phyloP scores from a whole-genome alignment of 2,113 vertebrate genomes.

The Ploceus nigricollis region DNA sequence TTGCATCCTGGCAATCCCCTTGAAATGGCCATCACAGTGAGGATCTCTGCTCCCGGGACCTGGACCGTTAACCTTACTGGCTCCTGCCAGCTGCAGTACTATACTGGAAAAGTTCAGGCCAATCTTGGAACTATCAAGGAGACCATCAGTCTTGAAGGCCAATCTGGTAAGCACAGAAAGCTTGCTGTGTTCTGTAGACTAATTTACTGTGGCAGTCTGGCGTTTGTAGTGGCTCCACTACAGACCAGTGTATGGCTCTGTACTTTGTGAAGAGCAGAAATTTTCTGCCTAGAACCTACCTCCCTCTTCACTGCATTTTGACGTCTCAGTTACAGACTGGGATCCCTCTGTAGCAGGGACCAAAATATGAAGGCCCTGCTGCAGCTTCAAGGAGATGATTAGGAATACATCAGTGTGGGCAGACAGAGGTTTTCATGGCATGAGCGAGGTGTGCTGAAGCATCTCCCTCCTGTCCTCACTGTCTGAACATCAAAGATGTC shows the following conservation, averaged over 20 bases:
- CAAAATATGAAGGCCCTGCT: not conserved
- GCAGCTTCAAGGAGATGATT: not conserved
- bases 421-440: rapidly evolving
- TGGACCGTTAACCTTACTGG: conserved; percentile 23
- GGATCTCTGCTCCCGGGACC: not conserved
- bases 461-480: not conserved
- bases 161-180: conserved; percentile 34
- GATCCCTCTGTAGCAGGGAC: not conserved
- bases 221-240: not conserved
- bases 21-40: conserved; percentile 29
- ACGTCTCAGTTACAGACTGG: not conserved
- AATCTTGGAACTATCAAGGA: conserved; percentile 50
- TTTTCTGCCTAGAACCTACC: not conserved
- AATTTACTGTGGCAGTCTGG: not conserved
- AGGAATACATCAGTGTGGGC: not conserved
- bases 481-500: not conserved
- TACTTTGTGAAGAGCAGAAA: not conserved
- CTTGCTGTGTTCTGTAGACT: not conserved
- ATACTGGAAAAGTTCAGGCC: conserved; percentile 54
- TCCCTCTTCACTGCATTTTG: not conserved
- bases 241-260: not conserved
- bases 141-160: not conserved
- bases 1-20: conserved; percentile 61
- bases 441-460: not conserved
- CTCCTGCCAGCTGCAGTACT: conserved; percentile 67